These are phyloP conservation scores for Clitarchus hookeri DNA, from an alignment of 2,888 invertebrate genomes.

Conservation along the genomic window DNA sequence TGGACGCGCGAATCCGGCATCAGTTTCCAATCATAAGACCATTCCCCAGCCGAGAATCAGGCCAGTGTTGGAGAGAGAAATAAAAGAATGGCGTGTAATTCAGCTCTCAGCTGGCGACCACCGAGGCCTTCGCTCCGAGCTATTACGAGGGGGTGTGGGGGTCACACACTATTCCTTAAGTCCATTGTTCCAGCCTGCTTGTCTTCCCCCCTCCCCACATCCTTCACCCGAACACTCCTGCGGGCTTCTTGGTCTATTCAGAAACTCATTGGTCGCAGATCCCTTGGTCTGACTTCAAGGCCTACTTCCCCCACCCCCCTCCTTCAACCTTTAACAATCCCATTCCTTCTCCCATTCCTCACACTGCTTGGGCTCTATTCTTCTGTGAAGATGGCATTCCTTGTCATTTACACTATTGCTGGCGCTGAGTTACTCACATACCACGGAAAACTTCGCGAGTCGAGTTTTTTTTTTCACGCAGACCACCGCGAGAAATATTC, in stretches of 20 bases:
- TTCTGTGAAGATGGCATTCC: background rate
- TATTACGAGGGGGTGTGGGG: background rate
- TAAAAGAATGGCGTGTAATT: background rate
- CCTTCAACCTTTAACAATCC: background rate
- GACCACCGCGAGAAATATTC: too few relatives aligned
- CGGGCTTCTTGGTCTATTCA: background rate
- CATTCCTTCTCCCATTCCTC: background rate
- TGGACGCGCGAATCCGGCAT: too few relatives aligned
- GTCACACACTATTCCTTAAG: background rate
- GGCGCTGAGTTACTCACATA: background rate
- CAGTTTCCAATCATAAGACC: too few relatives aligned
- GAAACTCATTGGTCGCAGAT: background rate
- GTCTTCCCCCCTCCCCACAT: background rate
- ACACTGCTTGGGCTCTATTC: background rate
- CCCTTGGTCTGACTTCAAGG: conserved; percentile 19
- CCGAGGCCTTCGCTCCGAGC: background rate
- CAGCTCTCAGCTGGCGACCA: background rate
- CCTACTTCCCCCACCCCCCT: background rate
- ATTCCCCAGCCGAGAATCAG: too few relatives aligned
- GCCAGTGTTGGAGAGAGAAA: background rate
- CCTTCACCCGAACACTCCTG: background rate
- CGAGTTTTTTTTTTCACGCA: background rate
- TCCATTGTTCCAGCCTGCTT: background rate
- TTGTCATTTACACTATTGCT: background rate
- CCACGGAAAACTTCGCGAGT: background rate